These are phyloP conservation scores for Timandra comae DNA, from an alignment of 2,888 invertebrate genomes.

Conservation along the genomic window DNA sequence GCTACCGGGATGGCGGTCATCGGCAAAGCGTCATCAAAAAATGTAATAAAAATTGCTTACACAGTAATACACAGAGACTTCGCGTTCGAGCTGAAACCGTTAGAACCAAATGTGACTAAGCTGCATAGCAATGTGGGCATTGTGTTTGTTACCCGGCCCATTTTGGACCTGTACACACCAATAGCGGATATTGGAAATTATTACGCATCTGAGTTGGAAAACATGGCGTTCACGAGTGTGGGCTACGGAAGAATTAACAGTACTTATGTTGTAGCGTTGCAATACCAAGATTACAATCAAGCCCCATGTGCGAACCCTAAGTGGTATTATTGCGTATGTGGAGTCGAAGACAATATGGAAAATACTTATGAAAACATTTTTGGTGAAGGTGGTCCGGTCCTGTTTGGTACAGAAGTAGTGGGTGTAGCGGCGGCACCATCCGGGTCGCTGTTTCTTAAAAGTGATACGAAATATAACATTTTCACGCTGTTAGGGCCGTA, in stretches of 20 bases:
- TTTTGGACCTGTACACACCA: slow-evolving; percentile 32
- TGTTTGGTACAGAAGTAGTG: slow-evolving; percentile 34
- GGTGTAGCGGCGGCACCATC: slow-evolving; percentile 42
- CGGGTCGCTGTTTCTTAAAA: slow-evolving; percentile 27
- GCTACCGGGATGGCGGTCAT: slow-evolving; percentile 39
- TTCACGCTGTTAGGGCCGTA: slow-evolving; percentile 54
- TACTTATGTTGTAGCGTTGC: slow-evolving; percentile 29
- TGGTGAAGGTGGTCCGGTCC: slow-evolving; percentile 49
- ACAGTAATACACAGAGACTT: slow-evolving; percentile 40
- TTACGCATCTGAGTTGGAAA: slow-evolving; percentile 39
- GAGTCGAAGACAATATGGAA: slow-evolving; percentile 30
- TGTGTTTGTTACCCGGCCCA: slow-evolving; percentile 32
- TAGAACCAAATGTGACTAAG: slow-evolving; percentile 30
- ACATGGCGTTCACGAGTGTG: slow-evolving; percentile 31
- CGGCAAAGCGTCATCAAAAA: slow-evolving; percentile 23
- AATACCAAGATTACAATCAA: slow-evolving; percentile 40
- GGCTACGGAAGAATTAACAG: slow-evolving; percentile 39
- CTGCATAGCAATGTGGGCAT: slow-evolving; percentile 54
- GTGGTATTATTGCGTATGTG: slow-evolving; percentile 59
- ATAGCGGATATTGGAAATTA: slow-evolving; percentile 36
- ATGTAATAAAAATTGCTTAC: slow-evolving; percentile 31
- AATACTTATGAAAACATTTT: slow-evolving; percentile 35
- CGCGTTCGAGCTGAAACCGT: slow-evolving; percentile 27
- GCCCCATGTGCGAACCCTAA: slow-evolving; percentile 46
- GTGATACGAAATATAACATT: slow-evolving; percentile 38